A percentile compares a stretch with the other conserved stretches of the same genome.
These are phyloP conservation scores for Trichoplusia ni DNA, from an alignment of 1,140 invertebrate genomes.

Conservation along the genomic window DNA sequence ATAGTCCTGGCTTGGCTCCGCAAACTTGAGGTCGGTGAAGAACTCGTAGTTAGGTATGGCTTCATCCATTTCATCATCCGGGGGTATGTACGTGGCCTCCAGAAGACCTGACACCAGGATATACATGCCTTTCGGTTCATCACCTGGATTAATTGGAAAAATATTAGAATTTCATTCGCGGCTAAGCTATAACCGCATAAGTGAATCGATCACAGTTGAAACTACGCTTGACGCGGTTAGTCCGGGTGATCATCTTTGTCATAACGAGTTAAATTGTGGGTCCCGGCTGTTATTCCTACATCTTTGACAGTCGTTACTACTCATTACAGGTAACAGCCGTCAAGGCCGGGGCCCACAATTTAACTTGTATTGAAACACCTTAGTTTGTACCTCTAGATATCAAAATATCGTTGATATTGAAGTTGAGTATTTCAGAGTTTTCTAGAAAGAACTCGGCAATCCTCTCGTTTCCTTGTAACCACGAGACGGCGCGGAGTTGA, in stretches of 20 bases:
- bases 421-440: slow-evolving; percentile 68
- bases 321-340: no score
- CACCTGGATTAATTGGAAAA: slow-evolving; percentile 46
- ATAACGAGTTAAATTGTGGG: no score
- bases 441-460: slow-evolving; percentile 70
- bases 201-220: no score
- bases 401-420: slow-evolving; percentile 66
- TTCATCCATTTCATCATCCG: slow-evolving; percentile 61
- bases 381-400: slow-evolving; percentile 72
- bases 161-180: no score
- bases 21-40: slow-evolving; percentile 66
- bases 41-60: slow-evolving; percentile 75
- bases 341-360: no score
- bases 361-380: no score
- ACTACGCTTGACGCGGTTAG: no score
- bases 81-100: slow-evolving; percentile 65
- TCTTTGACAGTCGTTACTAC: no score
- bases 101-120: slow-evolving; percentile 69
- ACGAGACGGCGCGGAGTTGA: slow-evolving; percentile 65
- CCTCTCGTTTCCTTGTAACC: slow-evolving; percentile 69
- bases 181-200: no score
- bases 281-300: no score
- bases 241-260: no score
- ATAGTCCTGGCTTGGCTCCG: slow-evolving; percentile 66
- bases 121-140: slow-evolving; percentile 71